Conservation (phyloP, 2,797 vertebrate genomes). For the Austrolebias charrua region DNA sequence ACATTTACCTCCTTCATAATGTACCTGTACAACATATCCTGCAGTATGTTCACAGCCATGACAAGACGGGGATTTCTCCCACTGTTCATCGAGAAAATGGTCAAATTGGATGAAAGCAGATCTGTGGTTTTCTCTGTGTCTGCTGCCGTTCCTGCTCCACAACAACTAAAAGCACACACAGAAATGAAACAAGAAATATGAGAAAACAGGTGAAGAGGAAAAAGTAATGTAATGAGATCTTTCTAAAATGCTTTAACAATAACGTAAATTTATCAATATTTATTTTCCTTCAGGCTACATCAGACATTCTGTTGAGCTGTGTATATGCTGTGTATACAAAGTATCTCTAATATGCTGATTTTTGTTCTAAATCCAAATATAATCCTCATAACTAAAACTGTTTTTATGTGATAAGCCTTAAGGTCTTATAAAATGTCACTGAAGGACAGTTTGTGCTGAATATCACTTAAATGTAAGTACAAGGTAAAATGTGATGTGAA, state of each 20-base stretch:
- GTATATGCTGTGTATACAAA: too few species aligned
- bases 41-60: constrained; percentile 78
- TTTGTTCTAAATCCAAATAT: too few species aligned
- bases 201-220: neutral
- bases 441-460: too few species aligned
- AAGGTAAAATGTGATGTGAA: neutral
- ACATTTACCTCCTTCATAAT: neutral
- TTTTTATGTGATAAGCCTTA: too few species aligned
- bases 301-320: too few species aligned
- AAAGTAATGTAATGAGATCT: neutral
- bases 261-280: too few species aligned
- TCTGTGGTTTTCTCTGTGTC: constrained; percentile 81
- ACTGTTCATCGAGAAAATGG: constrained; percentile 75
- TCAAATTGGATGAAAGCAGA: constrained; percentile 77
- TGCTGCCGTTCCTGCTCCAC: constrained; percentile 82
- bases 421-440: too few species aligned
- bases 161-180: constrained; percentile 63
- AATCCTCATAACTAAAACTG: too few species aligned
- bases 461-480: neutral
- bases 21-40: constrained; percentile 80
- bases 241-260: too few species aligned
- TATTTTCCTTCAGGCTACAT: too few species aligned
- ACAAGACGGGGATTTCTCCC: constrained; percentile 74
- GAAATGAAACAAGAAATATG: neutral
- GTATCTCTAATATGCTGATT: too few species aligned